Evolutionary conservation across 2,797 vertebrate species (phyloP).

Genomic region (Otolemur crassicaudatus): DNA sequence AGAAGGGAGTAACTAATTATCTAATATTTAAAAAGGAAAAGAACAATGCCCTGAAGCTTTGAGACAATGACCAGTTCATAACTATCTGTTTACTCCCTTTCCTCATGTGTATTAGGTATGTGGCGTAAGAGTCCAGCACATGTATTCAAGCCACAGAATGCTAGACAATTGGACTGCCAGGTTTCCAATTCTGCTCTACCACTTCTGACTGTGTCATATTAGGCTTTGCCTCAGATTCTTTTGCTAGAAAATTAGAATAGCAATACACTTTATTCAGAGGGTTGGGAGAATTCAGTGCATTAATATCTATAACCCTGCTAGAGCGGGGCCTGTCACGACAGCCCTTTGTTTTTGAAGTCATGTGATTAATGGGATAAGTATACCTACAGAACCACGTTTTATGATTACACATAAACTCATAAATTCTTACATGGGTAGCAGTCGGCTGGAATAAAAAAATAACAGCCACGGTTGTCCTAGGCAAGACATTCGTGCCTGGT

Average conservation of each 20-base stretch:
- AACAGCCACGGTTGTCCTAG: background rate
- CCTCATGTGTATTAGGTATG: background rate
- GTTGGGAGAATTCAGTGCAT: background rate
- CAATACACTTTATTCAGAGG: background rate
- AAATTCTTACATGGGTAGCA: background rate
- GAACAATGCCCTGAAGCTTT: background rate
- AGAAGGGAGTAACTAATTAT: background rate
- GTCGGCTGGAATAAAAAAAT: background rate
- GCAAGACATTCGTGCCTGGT: background rate
- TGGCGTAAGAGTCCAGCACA: fast-evolving
- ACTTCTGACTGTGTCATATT: background rate
- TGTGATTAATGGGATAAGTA: background rate
- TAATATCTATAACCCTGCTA: background rate
- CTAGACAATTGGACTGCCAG: background rate
- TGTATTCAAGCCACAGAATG: too few relatives aligned
- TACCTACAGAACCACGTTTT: background rate
- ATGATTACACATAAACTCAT: background rate
- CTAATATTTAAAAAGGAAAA: background rate
- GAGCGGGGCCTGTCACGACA: background rate
- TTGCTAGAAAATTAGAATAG: background rate
- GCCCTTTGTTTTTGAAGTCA: background rate
- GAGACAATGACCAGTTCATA: background rate
- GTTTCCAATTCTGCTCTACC: background rate
- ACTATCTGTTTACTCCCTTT: background rate
- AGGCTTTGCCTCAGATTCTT: background rate